phyloP scores from a whole-genome alignment of 92 coral and sea anemone species.

The Epizoanthus scotinus region DNA sequence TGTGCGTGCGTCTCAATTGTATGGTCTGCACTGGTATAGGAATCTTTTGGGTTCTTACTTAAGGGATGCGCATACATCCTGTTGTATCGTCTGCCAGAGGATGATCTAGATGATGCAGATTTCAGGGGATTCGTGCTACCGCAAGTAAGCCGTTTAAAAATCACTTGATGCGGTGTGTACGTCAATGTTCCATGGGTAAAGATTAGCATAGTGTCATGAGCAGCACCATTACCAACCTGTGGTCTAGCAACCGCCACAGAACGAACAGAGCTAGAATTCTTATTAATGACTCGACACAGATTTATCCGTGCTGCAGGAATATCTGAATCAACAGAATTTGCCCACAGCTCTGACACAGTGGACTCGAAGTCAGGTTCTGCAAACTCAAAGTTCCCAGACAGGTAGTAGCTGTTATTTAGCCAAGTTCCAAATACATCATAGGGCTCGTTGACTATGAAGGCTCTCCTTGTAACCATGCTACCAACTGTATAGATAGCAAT shows the following conservation, averaged over 20 bases:
- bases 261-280: constrained; percentile 77
- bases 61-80: neutral
- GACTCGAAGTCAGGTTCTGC: constrained; percentile 59
- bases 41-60: neutral
- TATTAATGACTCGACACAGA: constrained; percentile 67
- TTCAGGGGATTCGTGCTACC: neutral
- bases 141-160: constrained; percentile 57
- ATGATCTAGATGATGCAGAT: neutral
- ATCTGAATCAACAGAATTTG: constrained; percentile 54
- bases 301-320: constrained; percentile 26
- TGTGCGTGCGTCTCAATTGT: constrained; percentile 78
- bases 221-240: neutral
- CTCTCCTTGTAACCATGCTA: constrained; percentile 8
- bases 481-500: constrained; percentile 63
- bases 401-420: constrained; percentile 65
- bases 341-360: constrained; percentile 80
- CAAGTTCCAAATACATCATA: constrained; percentile 91
- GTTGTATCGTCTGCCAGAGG: neutral
- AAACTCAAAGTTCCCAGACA: constrained; percentile 77
- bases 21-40: constrained; percentile 61
- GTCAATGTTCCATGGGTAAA: constrained; percentile 83
- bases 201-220: constrained; percentile 52
- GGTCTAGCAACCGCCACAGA: constrained; percentile 77
- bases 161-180: constrained; percentile 80
- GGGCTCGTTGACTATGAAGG: constrained; percentile 63